Base-by-base conservation (phyloP, 1,140 invertebrate genomes). In the Rhopalosiphum maidis region DNA sequence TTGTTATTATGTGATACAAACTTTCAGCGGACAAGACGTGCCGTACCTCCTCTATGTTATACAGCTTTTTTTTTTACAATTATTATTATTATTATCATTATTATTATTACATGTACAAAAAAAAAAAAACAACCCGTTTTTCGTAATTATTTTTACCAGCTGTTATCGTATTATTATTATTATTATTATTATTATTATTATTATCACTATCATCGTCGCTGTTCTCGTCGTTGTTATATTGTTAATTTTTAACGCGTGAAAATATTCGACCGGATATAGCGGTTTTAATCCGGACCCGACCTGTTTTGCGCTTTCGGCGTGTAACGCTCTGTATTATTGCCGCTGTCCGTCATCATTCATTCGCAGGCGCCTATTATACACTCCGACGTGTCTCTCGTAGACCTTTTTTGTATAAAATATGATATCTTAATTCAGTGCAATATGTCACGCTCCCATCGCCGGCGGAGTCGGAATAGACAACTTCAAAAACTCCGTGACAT, bases 141-240 rank as follows among this genome's bases (percentile, higher is more conserved):
- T 77, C 30, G 60, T 77, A 77, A 77, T 51, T 51, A 51, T 77
- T 77, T 77, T 77, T n/a, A 77, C 30, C 15, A 77, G 5, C 60
- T 77, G 60, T 77, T 77, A 77, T 77, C 60, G 60, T 77, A 77
- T 77, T 77, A 77, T 77, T 77, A 77, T 68, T 68, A 68, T 68
- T 68, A 60, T 41, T 41, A 41, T 68, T n/a, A 68, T 68, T 68
- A 30, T 60, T 60, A 68, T n/a, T 41, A 41, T 68, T n/a, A 68
- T 68, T 68, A 30, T 60, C 30, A 68, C 15, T n/a, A n/a, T 77
- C 30, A 77, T 77, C 15, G 60, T 77, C n/a, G n/a, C 60, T 77
- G 60, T 77, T 77, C 30, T 77, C 60, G 60, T 77, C 60, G 60
- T 77, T 77, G 60, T n/a, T n/a, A 77, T 77, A 77, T 77, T n/a